A percentile compares a stretch with the other conserved stretches of the same genome.
These are phyloP conservation scores for Pediacus dermestoides DNA, from an alignment of 2,888 invertebrate species.

Conservation along the genomic window DNA sequence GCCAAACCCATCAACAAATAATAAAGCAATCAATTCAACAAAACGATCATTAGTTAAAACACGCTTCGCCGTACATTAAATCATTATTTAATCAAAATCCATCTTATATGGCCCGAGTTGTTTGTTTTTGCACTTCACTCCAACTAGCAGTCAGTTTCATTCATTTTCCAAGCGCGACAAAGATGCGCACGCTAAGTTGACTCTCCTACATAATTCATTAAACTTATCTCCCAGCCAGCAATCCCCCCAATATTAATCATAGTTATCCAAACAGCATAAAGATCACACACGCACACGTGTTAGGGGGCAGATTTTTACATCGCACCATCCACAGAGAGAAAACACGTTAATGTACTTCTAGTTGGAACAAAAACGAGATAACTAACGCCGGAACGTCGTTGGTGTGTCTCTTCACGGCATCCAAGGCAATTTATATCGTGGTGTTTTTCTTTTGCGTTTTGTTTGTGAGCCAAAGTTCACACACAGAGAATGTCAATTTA, in stretches of 20 bases:
- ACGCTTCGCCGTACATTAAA: no score
- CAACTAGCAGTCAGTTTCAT: conserved; percentile 20
- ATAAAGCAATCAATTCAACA: no score
- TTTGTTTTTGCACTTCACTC: no score
- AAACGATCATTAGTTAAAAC: no score
- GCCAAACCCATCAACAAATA: no score
- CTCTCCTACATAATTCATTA: conserved; percentile 45
- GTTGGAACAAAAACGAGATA: conserved; percentile 44
- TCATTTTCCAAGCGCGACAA: conserved; percentile 23
- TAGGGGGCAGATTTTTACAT: conserved; percentile 40
- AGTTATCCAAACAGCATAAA: conserved; percentile 44
- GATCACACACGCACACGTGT: conserved; percentile 45
- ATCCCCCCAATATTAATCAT: conserved; percentile 44
- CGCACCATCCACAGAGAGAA: no score
- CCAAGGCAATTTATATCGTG: conserved; percentile 42
- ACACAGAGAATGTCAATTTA: conserved; percentile 32
- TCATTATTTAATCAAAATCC: no score
- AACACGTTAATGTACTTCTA: conserved; percentile 48
- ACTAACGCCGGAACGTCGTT: conserved; percentile 44
- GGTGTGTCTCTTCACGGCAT: conserved; percentile 39
- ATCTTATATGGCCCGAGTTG: no score
- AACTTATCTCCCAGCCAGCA: conserved; percentile 38
- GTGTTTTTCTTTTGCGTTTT: conserved; percentile 21
- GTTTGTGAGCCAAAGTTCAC: conserved; percentile 35
- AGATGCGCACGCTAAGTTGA: conserved; percentile 36